phyloP scores from a whole-genome alignment of 2,888 invertebrate species.

The Eristalinus sepulchralis region DNA sequence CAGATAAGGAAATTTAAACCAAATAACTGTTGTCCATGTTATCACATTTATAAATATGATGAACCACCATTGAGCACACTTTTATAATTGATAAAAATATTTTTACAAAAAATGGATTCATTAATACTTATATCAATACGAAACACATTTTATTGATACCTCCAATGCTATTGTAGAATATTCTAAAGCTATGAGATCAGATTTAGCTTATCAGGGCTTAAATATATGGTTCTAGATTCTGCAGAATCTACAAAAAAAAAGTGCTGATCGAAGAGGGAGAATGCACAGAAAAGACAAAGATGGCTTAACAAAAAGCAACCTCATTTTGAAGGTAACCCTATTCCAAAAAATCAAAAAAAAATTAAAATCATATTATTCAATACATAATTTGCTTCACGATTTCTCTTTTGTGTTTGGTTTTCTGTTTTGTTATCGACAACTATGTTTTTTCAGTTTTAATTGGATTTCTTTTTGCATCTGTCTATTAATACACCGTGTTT shows the following conservation, averaged over 20 bases:
- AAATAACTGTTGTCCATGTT: slow-evolving; percentile 19
- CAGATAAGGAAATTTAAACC: background rate
- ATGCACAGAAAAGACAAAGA: slow-evolving; percentile 97
- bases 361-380: slow-evolving; percentile 63
- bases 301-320: slow-evolving; percentile 97
- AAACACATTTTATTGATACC: slow-evolving; percentile 67
- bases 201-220: slow-evolving; percentile 80
- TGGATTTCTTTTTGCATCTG: slow-evolving; percentile 66
- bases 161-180: slow-evolving; percentile 72
- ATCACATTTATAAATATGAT: slow-evolving; percentile 30
- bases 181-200: slow-evolving; percentile 74
- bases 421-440: slow-evolving; percentile 72
- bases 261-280: slow-evolving; percentile 98
- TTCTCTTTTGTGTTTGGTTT: slow-evolving; percentile 55
- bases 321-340: slow-evolving; percentile 96
- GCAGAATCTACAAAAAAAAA: slow-evolving; percentile 99
- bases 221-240: slow-evolving; percentile 93
- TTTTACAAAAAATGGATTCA: slow-evolving; percentile 33
- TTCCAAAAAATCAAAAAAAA: slow-evolving; percentile 73
- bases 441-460: slow-evolving; percentile 46
- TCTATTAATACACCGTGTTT: slow-evolving; percentile 66
- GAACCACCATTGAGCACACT: slow-evolving; percentile 39
- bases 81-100: slow-evolving; percentile 20
- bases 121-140: slow-evolving; percentile 45
- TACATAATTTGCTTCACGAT: slow-evolving; percentile 69